Conservation (phyloP, 2,113 vertebrate species). For the Neofelis nebulosa region DNA sequence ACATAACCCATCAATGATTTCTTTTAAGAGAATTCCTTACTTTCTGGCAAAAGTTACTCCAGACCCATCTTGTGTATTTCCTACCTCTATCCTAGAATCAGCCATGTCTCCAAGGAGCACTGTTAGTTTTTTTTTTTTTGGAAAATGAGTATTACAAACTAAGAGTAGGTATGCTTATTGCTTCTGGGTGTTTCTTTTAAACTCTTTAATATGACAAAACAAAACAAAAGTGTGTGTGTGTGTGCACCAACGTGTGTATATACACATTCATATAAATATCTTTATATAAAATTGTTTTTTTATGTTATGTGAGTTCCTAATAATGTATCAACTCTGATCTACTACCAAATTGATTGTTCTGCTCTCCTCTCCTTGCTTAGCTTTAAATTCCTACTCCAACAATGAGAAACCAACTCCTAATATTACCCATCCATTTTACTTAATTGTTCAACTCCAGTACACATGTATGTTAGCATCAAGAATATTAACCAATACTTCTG, state of each 20-base stretch:
- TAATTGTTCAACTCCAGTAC: background rate
- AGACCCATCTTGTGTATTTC: background rate
- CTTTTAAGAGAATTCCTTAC: background rate
- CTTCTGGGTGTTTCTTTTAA: background rate
- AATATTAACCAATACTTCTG: background rate
- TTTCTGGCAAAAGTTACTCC: background rate
- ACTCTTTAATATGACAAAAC: background rate
- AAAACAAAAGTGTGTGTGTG: background rate
- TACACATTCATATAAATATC: background rate
- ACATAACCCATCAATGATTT: background rate
- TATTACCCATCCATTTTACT: background rate
- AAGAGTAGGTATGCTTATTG: background rate
- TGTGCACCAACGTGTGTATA: background rate
- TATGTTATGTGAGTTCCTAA: background rate
- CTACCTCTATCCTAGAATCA: background rate
- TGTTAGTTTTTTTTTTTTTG: background rate
- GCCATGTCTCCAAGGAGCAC: background rate
- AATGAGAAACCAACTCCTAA: background rate
- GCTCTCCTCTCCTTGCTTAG: background rate
- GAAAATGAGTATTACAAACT: background rate
- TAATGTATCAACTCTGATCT: background rate
- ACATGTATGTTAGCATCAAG: background rate
- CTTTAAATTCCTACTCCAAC: background rate
- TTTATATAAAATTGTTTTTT: background rate
- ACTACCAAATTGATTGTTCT: background rate